Percentiles rank a stretch among this genome's conserved stretches.
Evolutionary conservation across 2,888 invertebrate genomes (phyloP).

Genomic region (Cepaea hortensis): DNA sequence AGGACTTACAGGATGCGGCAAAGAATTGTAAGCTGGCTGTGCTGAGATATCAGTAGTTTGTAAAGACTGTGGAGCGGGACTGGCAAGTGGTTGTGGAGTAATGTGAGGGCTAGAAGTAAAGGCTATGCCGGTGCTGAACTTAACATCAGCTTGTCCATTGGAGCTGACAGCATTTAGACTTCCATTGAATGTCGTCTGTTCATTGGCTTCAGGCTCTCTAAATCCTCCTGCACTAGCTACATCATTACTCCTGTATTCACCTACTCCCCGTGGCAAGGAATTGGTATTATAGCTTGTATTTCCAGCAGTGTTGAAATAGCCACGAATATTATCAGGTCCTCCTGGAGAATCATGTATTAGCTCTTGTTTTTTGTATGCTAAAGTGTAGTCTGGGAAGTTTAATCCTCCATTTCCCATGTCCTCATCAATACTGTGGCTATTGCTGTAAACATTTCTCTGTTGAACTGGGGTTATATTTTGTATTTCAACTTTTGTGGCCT

Average conservation of each 20-base stretch:
- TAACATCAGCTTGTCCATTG: background rate
- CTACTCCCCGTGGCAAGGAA: constrained; percentile 28
- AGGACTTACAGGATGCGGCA: constrained; percentile 27
- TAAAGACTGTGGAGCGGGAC: background rate
- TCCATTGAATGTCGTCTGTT: background rate
- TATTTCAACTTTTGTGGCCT: constrained; percentile 48
- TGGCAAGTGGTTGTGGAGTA: background rate
- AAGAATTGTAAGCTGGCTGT: background rate
- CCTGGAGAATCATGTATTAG: constrained; percentile 41
- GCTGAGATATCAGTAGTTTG: background rate
- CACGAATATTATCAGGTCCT: constrained; percentile 34
- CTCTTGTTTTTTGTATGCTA: constrained; percentile 47
- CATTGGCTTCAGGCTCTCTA: constrained; percentile 19
- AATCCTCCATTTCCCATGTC: background rate
- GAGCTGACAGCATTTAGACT: constrained; percentile 18
- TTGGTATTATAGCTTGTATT: constrained; percentile 28
- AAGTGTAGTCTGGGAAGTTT: constrained; percentile 52
- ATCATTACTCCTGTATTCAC: constrained; percentile 6
- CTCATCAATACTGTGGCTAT: constrained; percentile 51
- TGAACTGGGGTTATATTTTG: constrained; percentile 42
- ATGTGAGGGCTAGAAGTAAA: constrained; percentile 15
- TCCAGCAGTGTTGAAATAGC: background rate
- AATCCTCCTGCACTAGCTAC: background rate
- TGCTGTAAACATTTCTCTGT: constrained; percentile 48
- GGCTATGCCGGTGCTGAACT: constrained; percentile 32